These are phyloP conservation scores for Phoeniculus purpureus DNA, from an alignment of 2,797 vertebrate genomes.

Conservation along the genomic window DNA sequence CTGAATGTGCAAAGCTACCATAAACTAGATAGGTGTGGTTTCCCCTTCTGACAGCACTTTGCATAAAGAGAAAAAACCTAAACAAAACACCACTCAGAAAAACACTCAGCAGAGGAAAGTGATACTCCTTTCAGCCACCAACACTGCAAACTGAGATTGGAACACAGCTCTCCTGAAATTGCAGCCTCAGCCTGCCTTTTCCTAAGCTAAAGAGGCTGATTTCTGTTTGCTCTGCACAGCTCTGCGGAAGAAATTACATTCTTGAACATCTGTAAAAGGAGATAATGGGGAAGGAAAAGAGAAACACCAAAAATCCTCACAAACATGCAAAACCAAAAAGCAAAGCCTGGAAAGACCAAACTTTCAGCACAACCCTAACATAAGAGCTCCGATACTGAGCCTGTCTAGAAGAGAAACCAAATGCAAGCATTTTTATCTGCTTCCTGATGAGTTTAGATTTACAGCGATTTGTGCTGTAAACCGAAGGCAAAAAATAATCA, in stretches of 20 bases:
- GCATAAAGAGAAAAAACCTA: background rate
- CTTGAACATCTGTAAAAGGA: background rate
- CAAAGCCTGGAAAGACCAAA: background rate
- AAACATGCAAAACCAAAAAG: background rate
- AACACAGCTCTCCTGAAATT: background rate
- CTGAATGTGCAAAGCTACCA: background rate
- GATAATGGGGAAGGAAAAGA: background rate
- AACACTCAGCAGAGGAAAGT: background rate
- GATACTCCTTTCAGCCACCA: background rate
- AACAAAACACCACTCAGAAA: background rate
- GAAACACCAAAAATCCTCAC: accelerated
- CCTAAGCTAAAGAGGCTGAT: background rate
- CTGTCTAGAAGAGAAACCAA: background rate
- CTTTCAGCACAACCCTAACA: background rate
- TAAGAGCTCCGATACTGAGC: background rate
- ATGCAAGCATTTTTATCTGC: slow-evolving; percentile 6
- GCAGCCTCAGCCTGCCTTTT: background rate
- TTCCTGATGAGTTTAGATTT: slow-evolving; percentile 51
- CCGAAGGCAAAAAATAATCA: slow-evolving; percentile 6
- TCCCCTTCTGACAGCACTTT: background rate
- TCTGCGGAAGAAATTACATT: background rate
- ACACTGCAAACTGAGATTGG: background rate
- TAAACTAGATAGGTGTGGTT: background rate
- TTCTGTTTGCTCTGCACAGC: background rate
- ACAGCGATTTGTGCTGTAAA: slow-evolving; percentile 13